A percentile compares a stretch with the other conserved stretches of the same genome.
Evolutionary conservation across 2,797 vertebrate genomes (phyloP).

Genomic region (Geotrypetes seraphini): DNA sequence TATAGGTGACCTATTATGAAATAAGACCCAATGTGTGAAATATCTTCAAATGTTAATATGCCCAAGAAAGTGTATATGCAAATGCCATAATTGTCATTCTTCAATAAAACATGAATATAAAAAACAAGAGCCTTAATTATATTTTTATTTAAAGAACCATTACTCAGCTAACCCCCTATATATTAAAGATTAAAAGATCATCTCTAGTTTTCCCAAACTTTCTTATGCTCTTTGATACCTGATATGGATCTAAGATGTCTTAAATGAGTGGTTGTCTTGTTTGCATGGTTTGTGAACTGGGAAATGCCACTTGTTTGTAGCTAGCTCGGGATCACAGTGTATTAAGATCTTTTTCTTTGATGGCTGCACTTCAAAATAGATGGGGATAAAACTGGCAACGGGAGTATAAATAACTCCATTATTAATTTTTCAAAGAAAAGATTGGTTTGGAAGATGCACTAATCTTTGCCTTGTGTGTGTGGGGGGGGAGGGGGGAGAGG

Average conservation of each 20-base stretch:
- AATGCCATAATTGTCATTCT: no score
- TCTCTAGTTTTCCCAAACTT: background rate
- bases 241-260: background rate
- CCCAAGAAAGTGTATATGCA: no score
- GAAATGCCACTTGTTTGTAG: background rate
- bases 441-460: no score
- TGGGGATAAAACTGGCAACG: conserved; percentile 8
- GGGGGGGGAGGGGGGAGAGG: no score
- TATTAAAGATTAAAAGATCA: background rate
- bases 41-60: no score
- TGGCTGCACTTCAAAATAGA: conserved; percentile 4
- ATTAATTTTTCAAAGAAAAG: no score
- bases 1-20: no score
- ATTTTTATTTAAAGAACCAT: background rate
- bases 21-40: no score
- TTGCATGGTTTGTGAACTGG: background rate
- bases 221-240: conserved; percentile 1
- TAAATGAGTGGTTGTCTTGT: background rate
- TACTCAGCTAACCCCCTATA: background rate
- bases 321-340: background rate
- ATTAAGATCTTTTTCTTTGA: background rate
- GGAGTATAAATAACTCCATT: background rate
- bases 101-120: no score
- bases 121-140: background rate
- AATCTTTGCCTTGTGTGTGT: no score